Evolutionary conservation across 1,140 invertebrate species (phyloP), one percentile per base, ranked within the genome.

Genomic region (Chionoecetes opilio): DNA sequence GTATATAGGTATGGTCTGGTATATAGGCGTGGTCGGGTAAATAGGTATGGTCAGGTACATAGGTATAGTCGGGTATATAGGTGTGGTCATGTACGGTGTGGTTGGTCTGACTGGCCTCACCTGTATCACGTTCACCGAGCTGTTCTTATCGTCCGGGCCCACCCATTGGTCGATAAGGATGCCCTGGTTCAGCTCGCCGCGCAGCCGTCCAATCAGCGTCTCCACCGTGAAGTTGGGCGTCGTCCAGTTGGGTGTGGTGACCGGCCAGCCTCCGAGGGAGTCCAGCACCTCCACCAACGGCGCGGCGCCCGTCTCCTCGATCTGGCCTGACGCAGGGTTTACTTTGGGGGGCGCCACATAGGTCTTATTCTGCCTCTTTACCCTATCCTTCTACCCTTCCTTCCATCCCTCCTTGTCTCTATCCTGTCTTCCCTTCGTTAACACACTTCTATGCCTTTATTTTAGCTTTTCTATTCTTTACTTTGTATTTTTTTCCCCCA

Each of bases 111-210:
- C 32, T 31, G 63, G 86, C 46, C 95, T 94, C 97, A 98, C 98
- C 98, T 99, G 98, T 96, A 99, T 98, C 96, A 99, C 98, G 97
- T 99, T 98, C 95, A 98, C 97, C 35, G 98, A 98, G 96, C 98
- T 98, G 97, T 99, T 98, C 97, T 98, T 98, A 97, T 99, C 98
- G 96, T 99, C 98, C 0, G 98, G 98, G 0, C 98, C 98, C 91
- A 99, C 98, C 98, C 98, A 98, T 91, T 98, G 98, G 96, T 98
- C 98, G 38, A 98, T 97, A 21, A 98, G 97, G 63, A 98, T 98
- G 9, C 98, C 98, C 96, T 98, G 98, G 97, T 98, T 98, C 96
- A 98, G 98, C 93, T 98, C 97, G 0, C 98, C 97, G 0, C 98
- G 97, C 17, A 99, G 96, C 95, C 97, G 97, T 2, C 98, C 98